Conservation (phyloP, 2,888 invertebrate species). For the Dynastes tityus region DNA sequence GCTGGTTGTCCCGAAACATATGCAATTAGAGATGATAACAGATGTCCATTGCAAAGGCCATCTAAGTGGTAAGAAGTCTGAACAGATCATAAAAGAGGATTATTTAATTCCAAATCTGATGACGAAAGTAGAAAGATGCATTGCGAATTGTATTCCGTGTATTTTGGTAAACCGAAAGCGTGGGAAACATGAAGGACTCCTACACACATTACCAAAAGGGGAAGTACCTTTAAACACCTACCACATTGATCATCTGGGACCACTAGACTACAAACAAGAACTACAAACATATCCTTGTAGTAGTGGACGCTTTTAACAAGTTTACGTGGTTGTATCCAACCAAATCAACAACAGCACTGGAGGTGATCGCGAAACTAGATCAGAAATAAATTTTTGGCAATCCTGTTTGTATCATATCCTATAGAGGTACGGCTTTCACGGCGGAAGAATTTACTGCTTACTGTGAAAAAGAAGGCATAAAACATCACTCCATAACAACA, state of each 20-base stretch:
- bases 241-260: constrained; percentile 37
- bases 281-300: background rate
- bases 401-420: background rate
- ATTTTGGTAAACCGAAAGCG: too few species aligned
- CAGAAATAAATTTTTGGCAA: too few species aligned
- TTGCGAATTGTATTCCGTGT: too few species aligned
- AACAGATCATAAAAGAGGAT: background rate
- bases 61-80: background rate
- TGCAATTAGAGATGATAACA: too few species aligned
- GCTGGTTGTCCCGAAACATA: too few species aligned
- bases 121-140: too few species aligned
- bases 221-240: constrained; percentile 32
- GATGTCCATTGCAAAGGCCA: too few species aligned
- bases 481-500: too few species aligned
- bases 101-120: background rate
- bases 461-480: too few species aligned
- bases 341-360: background rate
- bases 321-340: background rate
- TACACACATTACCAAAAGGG: background rate
- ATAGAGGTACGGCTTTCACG: too few species aligned
- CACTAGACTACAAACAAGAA: background rate
- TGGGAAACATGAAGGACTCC: background rate
- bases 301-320: background rate
- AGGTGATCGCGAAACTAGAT: background rate
- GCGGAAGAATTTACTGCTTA: too few species aligned